Conservation (phyloP, 2,797 vertebrate genomes). For the Molossus molossus region DNA sequence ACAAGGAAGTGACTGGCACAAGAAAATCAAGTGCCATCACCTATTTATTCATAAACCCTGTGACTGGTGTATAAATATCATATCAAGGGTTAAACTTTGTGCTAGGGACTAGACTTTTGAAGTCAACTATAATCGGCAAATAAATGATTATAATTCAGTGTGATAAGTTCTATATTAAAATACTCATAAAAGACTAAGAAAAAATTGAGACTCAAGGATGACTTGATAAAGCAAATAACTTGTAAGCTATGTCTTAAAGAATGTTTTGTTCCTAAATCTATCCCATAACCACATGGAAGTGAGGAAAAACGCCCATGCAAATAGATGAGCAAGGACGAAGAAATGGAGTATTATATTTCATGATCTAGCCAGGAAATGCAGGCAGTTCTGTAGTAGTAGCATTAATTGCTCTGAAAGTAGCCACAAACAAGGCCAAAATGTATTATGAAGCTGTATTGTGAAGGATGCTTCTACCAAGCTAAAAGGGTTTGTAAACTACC, state of each 20-base stretch:
- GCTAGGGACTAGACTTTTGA: background rate
- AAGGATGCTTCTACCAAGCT: background rate
- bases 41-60: constrained; percentile 11
- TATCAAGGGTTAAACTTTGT: background rate
- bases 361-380: background rate
- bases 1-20: background rate
- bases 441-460: background rate
- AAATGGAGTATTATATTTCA: background rate
- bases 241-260: background rate
- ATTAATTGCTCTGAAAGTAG: background rate
- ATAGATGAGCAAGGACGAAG: background rate
- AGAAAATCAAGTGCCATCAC: constrained; percentile 28
- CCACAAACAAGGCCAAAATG: background rate
- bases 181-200: background rate
- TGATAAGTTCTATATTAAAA: background rate
- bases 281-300: background rate
- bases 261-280: background rate
- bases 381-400: background rate
- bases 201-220: constrained; percentile 25
- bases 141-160: background rate
- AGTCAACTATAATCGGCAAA: background rate
- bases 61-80: background rate
- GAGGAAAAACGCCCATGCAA: background rate
- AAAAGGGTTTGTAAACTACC: background rate
- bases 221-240: constrained; percentile 5